Evolutionary conservation across 1,140 invertebrate species (phyloP), one percentile per base, ranked within the genome.

Genomic region (Drosophila parabipectinata): DNA sequence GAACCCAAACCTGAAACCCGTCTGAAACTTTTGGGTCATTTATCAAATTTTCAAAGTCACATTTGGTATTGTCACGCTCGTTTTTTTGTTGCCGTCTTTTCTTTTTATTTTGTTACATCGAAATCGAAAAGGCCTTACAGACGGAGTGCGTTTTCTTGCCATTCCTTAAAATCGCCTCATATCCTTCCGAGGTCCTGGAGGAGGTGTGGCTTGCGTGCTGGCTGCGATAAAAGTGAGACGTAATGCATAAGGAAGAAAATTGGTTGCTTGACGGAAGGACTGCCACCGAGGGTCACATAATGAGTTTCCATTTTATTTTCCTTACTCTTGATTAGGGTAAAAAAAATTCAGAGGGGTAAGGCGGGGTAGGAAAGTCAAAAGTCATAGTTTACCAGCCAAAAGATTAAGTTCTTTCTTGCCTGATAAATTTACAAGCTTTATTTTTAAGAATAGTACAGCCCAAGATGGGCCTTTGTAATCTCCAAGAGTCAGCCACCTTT

Each of bases 31-130:
- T 88, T 88, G 63, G 84, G 72, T 88, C 83, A 87, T 87, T 87
- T 87, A 87, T 87, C 83, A 87, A 87, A 87, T 83, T 87, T 87
- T 87, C 83, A 88, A 87, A 87, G 83, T 87, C 83, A 87, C 83
- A 87, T 87, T 87, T 83, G 83, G 79, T 81, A 77, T 87, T 87
- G 83, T 87, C 83, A 87, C 83, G 83, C 83, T 87, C 81, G 54
- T 54, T 41, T 77, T 69, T 67, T 73, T 77, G 64, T 67, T 73
- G 8, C 66, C 26, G 32, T 32, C 34, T 12, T 37, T 37, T 37
- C 34, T 37, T 37, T 37, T 37, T n/a, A 37, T n/a, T 37, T 37
- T 74, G 78, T 74, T 61, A 52, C 55, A 18, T 52, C 21, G 66
- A 59, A 64, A 83, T 84, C 80, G 76, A 77, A 87, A 81, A 74